Percentiles rank a stretch among this genome's conserved stretches.
These are phyloP conservation scores for Acleris sparsana DNA, from an alignment of 2,888 invertebrate species.

Conservation along the genomic window DNA sequence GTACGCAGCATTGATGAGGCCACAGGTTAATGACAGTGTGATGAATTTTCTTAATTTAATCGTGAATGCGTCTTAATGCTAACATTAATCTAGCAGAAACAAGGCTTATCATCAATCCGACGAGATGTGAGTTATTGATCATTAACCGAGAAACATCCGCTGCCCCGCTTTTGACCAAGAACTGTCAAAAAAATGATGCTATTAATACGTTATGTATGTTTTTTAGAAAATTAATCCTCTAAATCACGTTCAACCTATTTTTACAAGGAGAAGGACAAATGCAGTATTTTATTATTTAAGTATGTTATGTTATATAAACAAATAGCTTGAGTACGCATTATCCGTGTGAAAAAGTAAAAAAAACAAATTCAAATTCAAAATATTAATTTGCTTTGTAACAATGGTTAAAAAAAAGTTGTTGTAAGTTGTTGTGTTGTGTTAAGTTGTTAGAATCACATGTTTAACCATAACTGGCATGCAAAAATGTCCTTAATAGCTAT, in stretches of 20 bases:
- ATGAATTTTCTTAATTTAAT: not conserved
- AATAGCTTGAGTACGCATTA: too few species aligned
- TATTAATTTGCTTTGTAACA: too few species aligned
- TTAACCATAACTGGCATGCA: too few species aligned
- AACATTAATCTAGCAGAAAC: conserved; percentile 34
- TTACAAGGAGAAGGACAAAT: conserved; percentile 8
- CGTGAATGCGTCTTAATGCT: conserved; percentile 6
- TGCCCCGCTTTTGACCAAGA: conserved; percentile 52
- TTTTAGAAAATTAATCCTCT: conserved; percentile 6
- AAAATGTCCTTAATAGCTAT: too few species aligned
- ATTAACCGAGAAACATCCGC: conserved; percentile 62
- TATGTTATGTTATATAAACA: too few species aligned
- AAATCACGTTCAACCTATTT: conserved; percentile 10
- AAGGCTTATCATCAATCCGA: conserved; percentile 46
- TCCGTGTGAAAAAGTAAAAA: too few species aligned
- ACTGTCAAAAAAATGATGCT: conserved; percentile 13
- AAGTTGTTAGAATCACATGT: too few species aligned
- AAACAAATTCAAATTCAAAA: too few species aligned
- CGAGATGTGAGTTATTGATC: conserved; percentile 67
- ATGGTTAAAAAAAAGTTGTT: too few species aligned
- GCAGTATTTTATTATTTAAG: not conserved
- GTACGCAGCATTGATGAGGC: not conserved
- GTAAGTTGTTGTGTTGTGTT: too few species aligned
- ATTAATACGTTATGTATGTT: conserved; percentile 18
- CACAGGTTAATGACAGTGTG: not conserved